These are phyloP conservation scores for Phaethornis superciliosus DNA, from an alignment of 2,113 vertebrate genomes.

Conservation along the genomic window DNA sequence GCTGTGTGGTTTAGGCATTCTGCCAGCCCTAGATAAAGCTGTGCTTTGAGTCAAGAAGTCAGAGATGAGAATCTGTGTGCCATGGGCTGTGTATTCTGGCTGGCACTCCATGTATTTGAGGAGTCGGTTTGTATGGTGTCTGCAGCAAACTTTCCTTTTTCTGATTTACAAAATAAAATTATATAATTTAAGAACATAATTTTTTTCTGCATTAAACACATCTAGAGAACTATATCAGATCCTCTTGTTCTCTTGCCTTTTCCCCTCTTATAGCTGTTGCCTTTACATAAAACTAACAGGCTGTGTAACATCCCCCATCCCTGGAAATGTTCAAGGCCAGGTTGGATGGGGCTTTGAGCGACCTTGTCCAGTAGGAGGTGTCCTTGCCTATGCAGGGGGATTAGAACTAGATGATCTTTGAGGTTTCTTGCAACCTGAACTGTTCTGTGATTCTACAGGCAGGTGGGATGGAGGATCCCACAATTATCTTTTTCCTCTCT, in stretches of 20 bases:
- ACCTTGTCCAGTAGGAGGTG: too few species aligned
- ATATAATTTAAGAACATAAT: background rate
- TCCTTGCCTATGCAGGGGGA: too few species aligned
- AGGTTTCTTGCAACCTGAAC: too few species aligned
- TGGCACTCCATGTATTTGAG: background rate
- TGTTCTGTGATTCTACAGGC: background rate
- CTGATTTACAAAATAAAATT: background rate
- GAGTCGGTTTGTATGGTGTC: background rate
- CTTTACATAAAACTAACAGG: background rate
- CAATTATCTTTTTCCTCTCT: background rate
- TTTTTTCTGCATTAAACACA: background rate
- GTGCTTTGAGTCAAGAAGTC: background rate
- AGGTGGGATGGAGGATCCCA: background rate
- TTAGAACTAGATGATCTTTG: too few species aligned
- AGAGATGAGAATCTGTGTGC: background rate
- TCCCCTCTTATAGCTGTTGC: background rate
- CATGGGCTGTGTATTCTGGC: background rate
- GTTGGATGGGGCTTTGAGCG: too few species aligned
- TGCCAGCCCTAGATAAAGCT: background rate
- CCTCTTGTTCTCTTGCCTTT: background rate
- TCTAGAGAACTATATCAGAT: background rate
- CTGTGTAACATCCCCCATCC: background rate
- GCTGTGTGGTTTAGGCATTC: background rate
- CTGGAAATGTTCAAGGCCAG: too few species aligned
- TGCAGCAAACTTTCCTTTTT: background rate